Base-by-base conservation (phyloP, 2,888 invertebrate species). In the Cantharis nigra region DNA sequence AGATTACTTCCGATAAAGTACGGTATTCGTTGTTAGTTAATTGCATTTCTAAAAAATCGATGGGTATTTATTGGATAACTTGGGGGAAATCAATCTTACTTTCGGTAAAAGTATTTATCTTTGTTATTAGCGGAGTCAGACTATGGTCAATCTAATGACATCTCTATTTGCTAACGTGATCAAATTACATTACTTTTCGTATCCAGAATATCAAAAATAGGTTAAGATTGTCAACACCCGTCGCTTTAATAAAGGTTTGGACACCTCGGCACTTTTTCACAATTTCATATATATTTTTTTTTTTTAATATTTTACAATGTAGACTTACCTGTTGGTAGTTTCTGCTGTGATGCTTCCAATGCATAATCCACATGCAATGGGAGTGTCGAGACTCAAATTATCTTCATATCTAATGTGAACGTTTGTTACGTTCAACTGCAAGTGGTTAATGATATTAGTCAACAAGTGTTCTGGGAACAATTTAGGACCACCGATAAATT, bases 391-490 rank as follows among this genome's bases (percentile, higher is more conserved):
- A 80, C 93, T 92, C 80, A 93, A 90, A 9, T 91, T 91, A 85
- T 96, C 96, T 86, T 96, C 96, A 84, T 95, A 96, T 80, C 96
- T 90, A 76, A 96, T 90, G 87, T 96, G 96, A 69, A 96, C 91
- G 86, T 95, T 94, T 78, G 92, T 92, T 26, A 96, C 90, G 77
- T 92, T 94, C 77, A 96, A 92, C 89, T 96, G 95, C 69, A 96
- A 90, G 86, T 95, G 95, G 86, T 95, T 95, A 81, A 95, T 91
- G 14, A 96, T 92, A 30, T 94, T 94, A 18, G 94, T 93, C 80
- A 94, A 90, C 71, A 96, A 86, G 85, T 93, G 93, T 86, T 95
- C 94, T 79, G 94, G 91, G 86, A 95, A 93, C 70, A 92, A 91
- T 82, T 91, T 90, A 3, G 93, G 92, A 0, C 92, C 92, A 79